These are phyloP conservation scores for Oophaga sylvatica DNA, from an alignment of 2,797 vertebrate genomes.

Conservation along the genomic window DNA sequence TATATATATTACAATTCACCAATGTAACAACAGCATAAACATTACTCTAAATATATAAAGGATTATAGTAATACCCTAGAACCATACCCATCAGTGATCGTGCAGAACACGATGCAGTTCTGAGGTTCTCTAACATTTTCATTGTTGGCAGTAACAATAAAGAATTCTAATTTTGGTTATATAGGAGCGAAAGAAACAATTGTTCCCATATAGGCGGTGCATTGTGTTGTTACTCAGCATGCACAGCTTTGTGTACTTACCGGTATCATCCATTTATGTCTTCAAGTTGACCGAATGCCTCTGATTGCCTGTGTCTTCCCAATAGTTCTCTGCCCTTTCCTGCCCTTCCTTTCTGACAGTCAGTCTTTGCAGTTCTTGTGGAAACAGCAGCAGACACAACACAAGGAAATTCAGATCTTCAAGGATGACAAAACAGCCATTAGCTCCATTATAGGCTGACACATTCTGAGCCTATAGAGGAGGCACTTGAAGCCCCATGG, in stretches of 20 bases:
- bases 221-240: not conserved
- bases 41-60: not conserved
- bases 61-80: not conserved
- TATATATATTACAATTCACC: not conserved
- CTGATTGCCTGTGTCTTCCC: conserved; percentile 68
- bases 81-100: not conserved
- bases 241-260: conserved; percentile 78
- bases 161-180: not conserved
- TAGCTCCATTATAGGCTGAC: conserved; percentile 84
- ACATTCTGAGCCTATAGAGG: conserved; percentile 78
- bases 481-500: conserved; percentile 75
- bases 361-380: conserved; percentile 75
- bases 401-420: conserved; percentile 82
- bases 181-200: not conserved
- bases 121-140: not conserved
- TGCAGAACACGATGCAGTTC: not conserved
- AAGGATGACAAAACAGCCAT: conserved; percentile 85
- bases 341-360: conserved; percentile 74
- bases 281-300: conserved; percentile 71
- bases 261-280: conserved; percentile 85
- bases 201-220: not conserved
- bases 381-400: conserved; percentile 79
- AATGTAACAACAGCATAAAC: not conserved
- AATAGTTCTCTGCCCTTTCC: conserved; percentile 71
- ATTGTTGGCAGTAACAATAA: not conserved